These are phyloP conservation scores for Cinclus mexicanus DNA, from an alignment of 2,113 vertebrate genomes.

Conservation along the genomic window DNA sequence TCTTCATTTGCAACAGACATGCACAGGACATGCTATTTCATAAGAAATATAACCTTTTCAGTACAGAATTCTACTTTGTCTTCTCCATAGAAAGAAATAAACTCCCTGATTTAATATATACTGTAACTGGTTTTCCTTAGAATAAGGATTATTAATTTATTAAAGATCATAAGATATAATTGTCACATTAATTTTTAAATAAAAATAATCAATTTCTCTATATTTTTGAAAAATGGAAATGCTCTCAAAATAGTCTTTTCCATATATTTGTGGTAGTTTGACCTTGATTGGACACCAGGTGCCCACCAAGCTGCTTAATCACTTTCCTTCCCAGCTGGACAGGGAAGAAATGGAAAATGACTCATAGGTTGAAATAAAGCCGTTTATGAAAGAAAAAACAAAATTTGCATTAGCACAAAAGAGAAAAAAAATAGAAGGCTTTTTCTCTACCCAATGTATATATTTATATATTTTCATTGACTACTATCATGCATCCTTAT, in stretches of 20 bases:
- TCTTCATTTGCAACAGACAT: background rate
- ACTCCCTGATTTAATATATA: accelerated
- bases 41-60: background rate
- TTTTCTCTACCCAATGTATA: background rate
- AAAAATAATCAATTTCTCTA: background rate
- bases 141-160: background rate
- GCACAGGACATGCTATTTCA: background rate
- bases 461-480: background rate
- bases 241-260: background rate
- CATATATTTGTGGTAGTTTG: background rate
- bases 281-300: background rate
- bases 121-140: background rate
- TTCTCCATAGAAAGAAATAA: background rate
- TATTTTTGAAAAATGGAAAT: background rate
- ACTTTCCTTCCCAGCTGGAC: background rate
- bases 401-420: background rate
- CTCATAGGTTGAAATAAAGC: background rate
- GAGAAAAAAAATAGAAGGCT: background rate
- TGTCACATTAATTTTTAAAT: background rate
- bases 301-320: background rate
- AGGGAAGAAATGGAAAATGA: background rate
- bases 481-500: background rate
- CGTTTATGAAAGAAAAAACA: background rate
- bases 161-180: background rate
- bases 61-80: background rate